Percentiles rank a stretch among this genome's conserved stretches.
phyloP scores from a whole-genome alignment of 2,888 invertebrate species.

The Odiellus spinosus region DNA sequence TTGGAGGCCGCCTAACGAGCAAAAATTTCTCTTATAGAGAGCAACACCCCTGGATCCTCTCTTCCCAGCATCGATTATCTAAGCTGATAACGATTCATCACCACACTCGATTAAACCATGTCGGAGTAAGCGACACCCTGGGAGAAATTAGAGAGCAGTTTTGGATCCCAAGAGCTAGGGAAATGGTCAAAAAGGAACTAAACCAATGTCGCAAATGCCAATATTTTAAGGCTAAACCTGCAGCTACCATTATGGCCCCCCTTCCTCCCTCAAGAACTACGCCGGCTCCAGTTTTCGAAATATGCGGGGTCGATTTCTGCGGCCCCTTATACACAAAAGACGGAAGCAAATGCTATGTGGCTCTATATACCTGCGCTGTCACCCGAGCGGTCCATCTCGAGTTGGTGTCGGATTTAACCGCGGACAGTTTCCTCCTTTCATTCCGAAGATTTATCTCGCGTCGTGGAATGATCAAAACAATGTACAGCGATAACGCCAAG shows the following conservation, averaged over 20 bases:
- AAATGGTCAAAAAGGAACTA: not conserved
- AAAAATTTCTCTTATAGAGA: not conserved
- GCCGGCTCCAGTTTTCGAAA: not conserved
- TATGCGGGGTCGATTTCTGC: not conserved
- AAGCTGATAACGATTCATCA: not conserved
- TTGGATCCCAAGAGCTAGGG: constrained; percentile 1
- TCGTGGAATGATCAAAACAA: not conserved
- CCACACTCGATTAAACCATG: constrained; percentile 1
- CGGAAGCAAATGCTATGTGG: too few species aligned
- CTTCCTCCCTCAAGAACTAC: not conserved
- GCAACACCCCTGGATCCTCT: constrained; percentile 1
- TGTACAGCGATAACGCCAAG: constrained; percentile 3
- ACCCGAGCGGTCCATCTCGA: too few species aligned
- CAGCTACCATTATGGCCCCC: not conserved
- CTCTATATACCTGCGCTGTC: too few species aligned
- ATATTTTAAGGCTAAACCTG: not conserved
- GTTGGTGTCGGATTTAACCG: too few species aligned
- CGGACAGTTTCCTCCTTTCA: constrained; percentile 1
- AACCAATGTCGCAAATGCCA: not conserved
- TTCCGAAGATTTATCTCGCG: constrained; percentile 1
- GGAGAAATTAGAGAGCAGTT: not conserved
- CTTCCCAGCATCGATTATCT: not conserved
- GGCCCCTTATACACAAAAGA: not conserved
- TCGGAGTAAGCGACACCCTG: constrained; percentile 1
- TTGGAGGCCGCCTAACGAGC: not conserved